Base-by-base conservation (phyloP, 2,888 invertebrate genomes). In the Drosophila mimetica region DNA sequence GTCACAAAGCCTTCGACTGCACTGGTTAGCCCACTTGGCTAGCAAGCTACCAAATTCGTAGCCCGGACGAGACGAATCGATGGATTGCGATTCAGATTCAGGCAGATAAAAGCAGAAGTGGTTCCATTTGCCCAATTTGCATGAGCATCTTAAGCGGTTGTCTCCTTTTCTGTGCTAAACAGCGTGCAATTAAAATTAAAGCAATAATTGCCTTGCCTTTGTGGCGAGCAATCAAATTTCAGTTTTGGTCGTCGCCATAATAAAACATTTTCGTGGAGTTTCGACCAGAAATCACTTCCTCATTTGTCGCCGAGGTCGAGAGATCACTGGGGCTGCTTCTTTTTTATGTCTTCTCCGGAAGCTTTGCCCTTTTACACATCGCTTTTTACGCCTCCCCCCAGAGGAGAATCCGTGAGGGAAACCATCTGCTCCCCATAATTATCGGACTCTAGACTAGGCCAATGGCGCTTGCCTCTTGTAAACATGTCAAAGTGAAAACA, bases 401-500 rank as follows among this genome's bases (percentile, higher is more conserved):
- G 20, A 22, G 28, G 37, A 22, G 28, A 50, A 20, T 22, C 30
- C 4, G 16, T 77, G 86, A 86, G 53, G 39, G 39, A 79, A 79
- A 77, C 53, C 80, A 81, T 77, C 77, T 81, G 80, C 44, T 41
- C 16, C 37, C 47, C 46, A 25, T 54, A 42, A 34, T 53, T 63
- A 44, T 50, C 41, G 30, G 53, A 52, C 41, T 48, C 50, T 46
- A 37, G 57, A 51, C 39, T 53, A 32, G 51, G 53, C 71, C 66
- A 61, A 77, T 57, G 25, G 52, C 46, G 50, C 66, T 58, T 61
- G 65, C 52, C 28, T 59, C 61, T 55, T 85, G 86, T 82, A 85
- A 87, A 89, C 88, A 81, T 87, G 85, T 78, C 89, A 88, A 73
- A 65, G 58, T 52, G 65, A 74, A 64, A 60, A 64, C 39, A 72